Evolutionary conservation across 1,140 invertebrate species (phyloP).

Genomic region (Drosophila trapezifrons): DNA sequence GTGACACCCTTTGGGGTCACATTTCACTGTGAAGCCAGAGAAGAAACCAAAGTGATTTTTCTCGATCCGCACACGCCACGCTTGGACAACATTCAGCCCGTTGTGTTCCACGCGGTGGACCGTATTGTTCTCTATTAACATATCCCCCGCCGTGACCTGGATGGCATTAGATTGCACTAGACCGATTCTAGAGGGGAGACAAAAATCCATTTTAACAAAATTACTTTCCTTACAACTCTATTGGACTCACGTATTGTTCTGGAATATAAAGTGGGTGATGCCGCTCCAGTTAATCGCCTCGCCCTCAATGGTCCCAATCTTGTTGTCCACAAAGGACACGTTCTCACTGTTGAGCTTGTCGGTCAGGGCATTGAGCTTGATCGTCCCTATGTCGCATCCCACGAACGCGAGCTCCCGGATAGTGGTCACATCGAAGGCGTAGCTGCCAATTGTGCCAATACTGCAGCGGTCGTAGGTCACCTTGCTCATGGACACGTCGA

Average conservation of each 20-base stretch:
- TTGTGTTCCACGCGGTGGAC: constrained; percentile 50
- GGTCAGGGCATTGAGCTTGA: constrained; percentile 68
- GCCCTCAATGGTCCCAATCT: constrained; percentile 73
- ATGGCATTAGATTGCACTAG: constrained; percentile 69
- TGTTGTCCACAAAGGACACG: constrained; percentile 63
- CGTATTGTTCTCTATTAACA: constrained; percentile 55
- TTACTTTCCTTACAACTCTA: no score
- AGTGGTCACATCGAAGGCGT: constrained; percentile 73
- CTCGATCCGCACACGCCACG: constrained; percentile 52
- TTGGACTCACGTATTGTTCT: constrained; percentile 65
- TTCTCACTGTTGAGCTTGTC: constrained; percentile 65
- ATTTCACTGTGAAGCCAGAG: constrained; percentile 48
- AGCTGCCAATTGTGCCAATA: constrained; percentile 55
- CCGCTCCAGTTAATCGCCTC: constrained; percentile 79
- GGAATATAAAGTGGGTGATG: constrained; percentile 60
- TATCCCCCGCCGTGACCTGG: constrained; percentile 44
- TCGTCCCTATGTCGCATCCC: constrained; percentile 62
- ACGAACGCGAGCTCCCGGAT: constrained; percentile 61
- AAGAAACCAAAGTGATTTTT: constrained; percentile 70
- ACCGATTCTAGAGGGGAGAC: constrained; percentile 53
- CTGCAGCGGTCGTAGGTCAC: constrained; percentile 59
- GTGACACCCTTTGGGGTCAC: constrained; percentile 22
- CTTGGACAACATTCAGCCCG: constrained; percentile 66
- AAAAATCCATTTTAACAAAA: background rate
- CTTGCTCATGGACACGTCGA: constrained; percentile 68